A percentile compares a stretch with the other conserved stretches of the same genome.
phyloP scores from a whole-genome alignment of 2,888 invertebrate genomes.

The Limnephilus lunatus region DNA sequence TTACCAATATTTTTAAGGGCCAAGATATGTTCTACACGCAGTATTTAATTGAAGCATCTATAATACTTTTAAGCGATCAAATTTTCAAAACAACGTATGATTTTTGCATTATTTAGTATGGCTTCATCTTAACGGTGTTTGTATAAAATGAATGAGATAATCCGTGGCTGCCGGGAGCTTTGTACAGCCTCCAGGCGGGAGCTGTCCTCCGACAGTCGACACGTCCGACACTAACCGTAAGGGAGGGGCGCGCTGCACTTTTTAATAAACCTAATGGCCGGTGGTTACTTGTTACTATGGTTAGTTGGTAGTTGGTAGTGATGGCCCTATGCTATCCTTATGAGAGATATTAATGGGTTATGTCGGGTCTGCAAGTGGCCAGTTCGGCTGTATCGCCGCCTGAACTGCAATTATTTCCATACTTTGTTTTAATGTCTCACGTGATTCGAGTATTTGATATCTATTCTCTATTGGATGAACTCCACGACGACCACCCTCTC shows the following conservation, averaged over 20 bases:
- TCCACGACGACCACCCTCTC: not conserved
- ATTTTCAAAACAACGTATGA: no score
- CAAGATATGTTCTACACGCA: no score
- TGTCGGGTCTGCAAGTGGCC: not conserved
- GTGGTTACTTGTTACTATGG: not conserved
- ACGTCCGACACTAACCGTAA: constrained; percentile 69
- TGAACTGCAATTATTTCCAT: constrained; percentile 20
- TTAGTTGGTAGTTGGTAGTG: constrained; percentile 44
- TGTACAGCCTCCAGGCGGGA: not conserved
- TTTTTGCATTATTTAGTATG: no score
- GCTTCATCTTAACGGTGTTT: no score
- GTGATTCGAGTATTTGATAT: constrained; percentile 3
- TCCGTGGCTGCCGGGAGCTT: not conserved
- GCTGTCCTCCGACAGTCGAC: constrained; percentile 60
- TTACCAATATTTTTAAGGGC: no score
- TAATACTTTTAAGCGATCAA: no score
- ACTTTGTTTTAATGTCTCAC: constrained; percentile 28
- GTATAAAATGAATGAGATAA: not conserved
- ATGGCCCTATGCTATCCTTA: constrained; percentile 43
- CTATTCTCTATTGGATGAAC: not conserved
- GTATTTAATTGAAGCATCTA: no score
- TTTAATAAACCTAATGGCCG: constrained; percentile 64
- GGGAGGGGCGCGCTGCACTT: constrained; percentile 70
- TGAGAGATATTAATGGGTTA: constrained; percentile 42
- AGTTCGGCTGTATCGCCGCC: not conserved